Percentiles rank a stretch among this genome's conserved stretches.
Conservation (phyloP, 2,113 vertebrate species). For the Puffinus mauretanicus region DNA sequence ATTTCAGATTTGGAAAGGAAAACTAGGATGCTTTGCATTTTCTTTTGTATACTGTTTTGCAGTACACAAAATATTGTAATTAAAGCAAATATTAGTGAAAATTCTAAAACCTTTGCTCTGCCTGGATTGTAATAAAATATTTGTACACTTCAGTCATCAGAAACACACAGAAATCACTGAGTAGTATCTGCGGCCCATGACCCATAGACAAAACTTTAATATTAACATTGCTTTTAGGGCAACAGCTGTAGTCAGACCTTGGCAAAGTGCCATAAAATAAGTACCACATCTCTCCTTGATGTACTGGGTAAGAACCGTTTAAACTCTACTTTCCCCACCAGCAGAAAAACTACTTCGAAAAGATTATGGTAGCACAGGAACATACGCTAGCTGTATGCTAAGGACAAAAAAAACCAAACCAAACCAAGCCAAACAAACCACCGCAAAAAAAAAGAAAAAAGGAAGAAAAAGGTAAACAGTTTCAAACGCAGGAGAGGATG, state of each 20-base stretch:
- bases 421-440: no score
- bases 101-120: neutral
- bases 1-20: neutral
- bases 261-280: neutral
- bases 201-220: neutral
- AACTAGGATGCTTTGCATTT: neutral
- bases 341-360: neutral
- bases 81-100: neutral
- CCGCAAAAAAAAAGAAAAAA: rapidly evolving
- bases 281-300: neutral
- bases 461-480: rapidly evolving
- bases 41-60: neutral
- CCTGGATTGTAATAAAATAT: neutral
- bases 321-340: neutral
- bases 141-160: neutral
- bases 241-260: neutral
- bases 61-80: neutral
- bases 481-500: neutral
- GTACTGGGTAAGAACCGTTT: neutral
- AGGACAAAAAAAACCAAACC: neutral
- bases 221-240: neutral
- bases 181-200: neutral
- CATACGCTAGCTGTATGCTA: neutral
- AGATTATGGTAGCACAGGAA: neutral
- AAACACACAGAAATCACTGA: neutral